Percentiles rank a stretch among this genome's conserved stretches.
phyloP scores from a whole-genome alignment of 1,140 invertebrate genomes.

The Drosophila aff. region DNA sequence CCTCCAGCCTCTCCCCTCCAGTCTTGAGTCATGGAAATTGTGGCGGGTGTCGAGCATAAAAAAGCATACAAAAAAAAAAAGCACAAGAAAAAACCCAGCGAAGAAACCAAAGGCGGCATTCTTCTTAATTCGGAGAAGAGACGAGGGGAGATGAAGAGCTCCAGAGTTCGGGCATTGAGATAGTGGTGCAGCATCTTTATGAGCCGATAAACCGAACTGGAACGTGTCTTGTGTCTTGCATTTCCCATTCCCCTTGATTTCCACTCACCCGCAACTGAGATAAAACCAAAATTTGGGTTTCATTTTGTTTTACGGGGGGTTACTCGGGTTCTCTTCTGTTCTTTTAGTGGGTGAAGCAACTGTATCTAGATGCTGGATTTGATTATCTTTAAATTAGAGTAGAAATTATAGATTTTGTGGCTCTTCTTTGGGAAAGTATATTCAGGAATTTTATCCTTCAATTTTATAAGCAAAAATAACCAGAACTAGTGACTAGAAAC shows the following conservation, averaged over 20 bases:
- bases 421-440: too few relatives aligned
- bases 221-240: slow-evolving; percentile 26
- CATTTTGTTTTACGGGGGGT: slow-evolving; percentile 4
- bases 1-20: background rate
- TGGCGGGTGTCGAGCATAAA: slow-evolving; percentile 26
- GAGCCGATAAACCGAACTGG: slow-evolving; percentile 26
- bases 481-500: background rate
- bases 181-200: slow-evolving; percentile 20
- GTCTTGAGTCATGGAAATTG: slow-evolving; percentile 33
- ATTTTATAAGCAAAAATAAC: background rate
- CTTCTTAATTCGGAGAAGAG: background rate
- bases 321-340: background rate
- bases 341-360: background rate
- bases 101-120: slow-evolving; percentile 8
- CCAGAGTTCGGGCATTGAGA: background rate
- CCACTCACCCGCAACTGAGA: slow-evolving; percentile 13
- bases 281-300: slow-evolving; percentile 6
- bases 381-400: background rate
- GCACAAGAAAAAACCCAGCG: background rate
- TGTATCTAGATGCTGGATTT: background rate
- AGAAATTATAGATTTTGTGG: too few relatives aligned
- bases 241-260: background rate
- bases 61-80: background rate
- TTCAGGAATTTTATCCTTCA: background rate
- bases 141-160: background rate